These are phyloP conservation scores for Falco berigora DNA, from an alignment of 2,797 vertebrate genomes.

Conservation along the genomic window DNA sequence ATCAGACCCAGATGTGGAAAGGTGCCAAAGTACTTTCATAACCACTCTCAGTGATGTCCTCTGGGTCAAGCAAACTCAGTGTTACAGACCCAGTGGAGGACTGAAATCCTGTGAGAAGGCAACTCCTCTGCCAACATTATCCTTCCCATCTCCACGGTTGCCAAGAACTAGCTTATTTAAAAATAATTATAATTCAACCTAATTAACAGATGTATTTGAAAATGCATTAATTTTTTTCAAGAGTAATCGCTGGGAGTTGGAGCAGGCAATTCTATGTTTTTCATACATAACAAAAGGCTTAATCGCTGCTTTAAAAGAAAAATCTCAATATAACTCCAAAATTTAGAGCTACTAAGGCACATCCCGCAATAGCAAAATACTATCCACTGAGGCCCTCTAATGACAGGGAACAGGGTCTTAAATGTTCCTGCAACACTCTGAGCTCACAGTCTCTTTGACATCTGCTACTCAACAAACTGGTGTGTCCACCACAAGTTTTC, in stretches of 20 bases:
- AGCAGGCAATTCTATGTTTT: slow-evolving; percentile 33
- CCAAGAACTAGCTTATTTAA: slow-evolving; percentile 34
- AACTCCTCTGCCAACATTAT: not conserved
- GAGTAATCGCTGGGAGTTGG: not conserved
- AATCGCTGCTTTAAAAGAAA: slow-evolving; percentile 49
- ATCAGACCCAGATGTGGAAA: not conserved
- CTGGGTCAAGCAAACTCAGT: not conserved
- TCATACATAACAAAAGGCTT: slow-evolving; percentile 51
- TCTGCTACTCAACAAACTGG: not conserved
- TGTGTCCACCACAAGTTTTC: not conserved
- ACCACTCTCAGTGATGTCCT: not conserved
- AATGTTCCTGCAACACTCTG: not conserved
- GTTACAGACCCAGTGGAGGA: not conserved
- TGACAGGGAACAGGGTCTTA: not conserved
- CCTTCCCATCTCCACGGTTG: not conserved
- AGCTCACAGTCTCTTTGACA: not conserved
- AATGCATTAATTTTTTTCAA: slow-evolving; percentile 28
- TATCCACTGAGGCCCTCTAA: slow-evolving; percentile 23
- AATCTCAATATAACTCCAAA: not conserved
- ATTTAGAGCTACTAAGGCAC: not conserved
- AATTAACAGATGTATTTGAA: slow-evolving; percentile 52
- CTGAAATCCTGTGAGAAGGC: not conserved
- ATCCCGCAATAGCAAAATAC: not conserved
- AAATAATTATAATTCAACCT: slow-evolving; percentile 50
- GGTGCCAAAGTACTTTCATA: not conserved